These are phyloP conservation scores for Montifringilla adamsi DNA, from an alignment of 2,113 vertebrate species.

Conservation along the genomic window DNA sequence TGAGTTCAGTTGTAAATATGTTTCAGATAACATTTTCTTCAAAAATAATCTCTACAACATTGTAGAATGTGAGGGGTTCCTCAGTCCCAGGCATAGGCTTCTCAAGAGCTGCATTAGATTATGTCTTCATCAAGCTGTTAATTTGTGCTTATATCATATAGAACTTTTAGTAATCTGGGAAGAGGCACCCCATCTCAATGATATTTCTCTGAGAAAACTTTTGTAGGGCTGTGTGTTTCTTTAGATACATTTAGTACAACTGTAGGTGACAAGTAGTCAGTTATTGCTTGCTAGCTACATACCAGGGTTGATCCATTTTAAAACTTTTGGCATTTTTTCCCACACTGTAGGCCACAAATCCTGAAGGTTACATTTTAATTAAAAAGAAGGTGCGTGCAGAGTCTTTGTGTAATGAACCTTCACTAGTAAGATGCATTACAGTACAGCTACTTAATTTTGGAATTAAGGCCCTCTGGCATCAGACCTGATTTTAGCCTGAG, in stretches of 20 bases:
- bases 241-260: constrained; percentile 92
- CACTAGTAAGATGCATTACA: constrained; percentile 73
- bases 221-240: constrained; percentile 92
- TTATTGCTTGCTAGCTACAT: constrained; percentile 91
- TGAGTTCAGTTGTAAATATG: constrained; percentile 97
- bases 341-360: constrained; percentile 68
- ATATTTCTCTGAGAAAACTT: constrained; percentile 86
- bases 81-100: constrained; percentile 79
- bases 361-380: constrained; percentile 74
- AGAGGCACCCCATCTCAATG: constrained; percentile 81
- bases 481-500: constrained; percentile 64
- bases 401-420: constrained; percentile 74
- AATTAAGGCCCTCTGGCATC: constrained; percentile 67
- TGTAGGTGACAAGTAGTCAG: constrained; percentile 89
- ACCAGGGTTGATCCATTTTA: constrained; percentile 93
- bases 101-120: constrained; percentile 78
- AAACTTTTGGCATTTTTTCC: constrained; percentile 96
- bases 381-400: constrained; percentile 67
- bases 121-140: constrained; percentile 82
- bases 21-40: constrained; percentile 93
- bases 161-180: constrained; percentile 84
- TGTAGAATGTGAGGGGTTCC: constrained; percentile 87
- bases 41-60: constrained; percentile 77
- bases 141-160: constrained; percentile 87
- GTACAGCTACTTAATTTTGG: constrained; percentile 75